These are phyloP conservation scores for Epinotia ramella DNA, from an alignment of 2,888 invertebrate genomes.

Conservation along the genomic window DNA sequence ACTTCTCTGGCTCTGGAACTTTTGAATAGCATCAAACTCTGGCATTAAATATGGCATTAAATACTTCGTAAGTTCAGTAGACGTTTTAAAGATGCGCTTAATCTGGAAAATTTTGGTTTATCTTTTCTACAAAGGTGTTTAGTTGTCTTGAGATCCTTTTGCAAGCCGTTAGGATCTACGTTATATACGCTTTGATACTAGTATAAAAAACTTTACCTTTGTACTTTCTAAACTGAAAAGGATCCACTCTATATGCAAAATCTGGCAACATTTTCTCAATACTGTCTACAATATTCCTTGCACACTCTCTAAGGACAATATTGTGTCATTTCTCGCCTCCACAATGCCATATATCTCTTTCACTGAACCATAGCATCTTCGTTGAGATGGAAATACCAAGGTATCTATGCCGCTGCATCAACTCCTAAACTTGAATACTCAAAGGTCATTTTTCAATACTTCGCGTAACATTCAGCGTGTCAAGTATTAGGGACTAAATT, in stretches of 20 bases:
- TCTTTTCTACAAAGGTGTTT: background rate
- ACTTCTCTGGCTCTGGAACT: too few species aligned
- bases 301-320: slow-evolving; percentile 65
- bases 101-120: too few species aligned
- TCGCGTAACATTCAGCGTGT: background rate
- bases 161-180: background rate
- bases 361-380: slow-evolving; percentile 59
- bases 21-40: too few species aligned
- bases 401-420: background rate
- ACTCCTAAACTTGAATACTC: background rate
- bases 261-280: slow-evolving; percentile 27
- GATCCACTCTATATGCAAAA: slow-evolving; percentile 34
- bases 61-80: too few species aligned
- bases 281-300: slow-evolving; percentile 50
- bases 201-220: slow-evolving; percentile 2
- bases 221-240: slow-evolving; percentile 17
- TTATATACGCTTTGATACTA: background rate
- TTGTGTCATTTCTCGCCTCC: slow-evolving; percentile 70
- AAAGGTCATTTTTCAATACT: slow-evolving; percentile 2
- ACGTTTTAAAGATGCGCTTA: too few species aligned
- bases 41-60: too few species aligned
- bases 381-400: slow-evolving; percentile 63
- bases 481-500: slow-evolving; percentile 25
- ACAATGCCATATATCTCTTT: slow-evolving; percentile 67
- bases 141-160: background rate